These are phyloP conservation scores for Mystacides longicornis DNA, from an alignment of 2,888 invertebrate species.

Conservation along the genomic window DNA sequence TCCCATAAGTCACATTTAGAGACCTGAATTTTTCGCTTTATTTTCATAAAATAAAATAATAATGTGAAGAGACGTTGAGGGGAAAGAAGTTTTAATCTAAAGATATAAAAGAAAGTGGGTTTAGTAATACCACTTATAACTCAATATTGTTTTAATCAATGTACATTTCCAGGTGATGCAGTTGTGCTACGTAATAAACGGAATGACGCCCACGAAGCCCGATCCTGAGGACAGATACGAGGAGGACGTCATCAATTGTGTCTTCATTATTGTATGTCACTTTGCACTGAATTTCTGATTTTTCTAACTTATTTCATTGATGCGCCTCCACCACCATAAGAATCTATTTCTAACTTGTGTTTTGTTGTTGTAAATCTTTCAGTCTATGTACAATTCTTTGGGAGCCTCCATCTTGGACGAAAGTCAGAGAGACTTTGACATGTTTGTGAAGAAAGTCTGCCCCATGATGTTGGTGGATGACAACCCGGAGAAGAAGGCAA, in stretches of 20 bases:
- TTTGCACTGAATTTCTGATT: too few species aligned
- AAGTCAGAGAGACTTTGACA: conserved; percentile 67
- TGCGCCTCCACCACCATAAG: too few species aligned
- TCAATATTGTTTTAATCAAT: neutral
- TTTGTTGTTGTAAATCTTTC: conserved; percentile 27
- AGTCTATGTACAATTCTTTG: conserved; percentile 76
- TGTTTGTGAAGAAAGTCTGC: conserved; percentile 66
- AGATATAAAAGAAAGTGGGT: too few species aligned
- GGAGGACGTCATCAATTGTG: conserved; percentile 58
- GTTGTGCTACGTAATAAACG: conserved; percentile 72
- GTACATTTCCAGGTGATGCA: conserved; percentile 58
- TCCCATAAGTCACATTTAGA: too few species aligned
- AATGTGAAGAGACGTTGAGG: too few species aligned
- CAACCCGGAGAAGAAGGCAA: conserved; percentile 53
- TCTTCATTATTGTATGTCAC: conserved; percentile 54
- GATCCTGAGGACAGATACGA: conserved; percentile 45
- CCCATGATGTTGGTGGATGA: conserved; percentile 66
- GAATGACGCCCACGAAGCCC: conserved; percentile 54
- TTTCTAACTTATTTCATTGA: too few species aligned
- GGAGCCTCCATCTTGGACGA: conserved; percentile 70
- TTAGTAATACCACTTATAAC: too few species aligned
- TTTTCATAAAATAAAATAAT: too few species aligned
- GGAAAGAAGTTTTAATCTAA: too few species aligned
- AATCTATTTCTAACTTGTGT: neutral
- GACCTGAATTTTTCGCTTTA: too few species aligned